Evolutionary conservation across 1,140 invertebrate species (phyloP).

Genomic region (Drosophila tristis): DNA sequence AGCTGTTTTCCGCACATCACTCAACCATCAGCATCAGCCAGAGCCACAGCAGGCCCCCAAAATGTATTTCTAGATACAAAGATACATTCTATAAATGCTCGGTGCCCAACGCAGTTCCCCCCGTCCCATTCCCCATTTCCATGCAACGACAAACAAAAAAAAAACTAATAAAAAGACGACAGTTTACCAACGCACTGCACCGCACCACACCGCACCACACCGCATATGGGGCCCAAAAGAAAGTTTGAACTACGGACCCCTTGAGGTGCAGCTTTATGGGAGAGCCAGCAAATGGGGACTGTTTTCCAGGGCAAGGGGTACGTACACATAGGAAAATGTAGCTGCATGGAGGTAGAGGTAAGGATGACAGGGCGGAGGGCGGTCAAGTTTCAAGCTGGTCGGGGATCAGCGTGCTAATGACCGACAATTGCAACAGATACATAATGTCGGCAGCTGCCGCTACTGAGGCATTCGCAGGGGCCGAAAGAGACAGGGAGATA

Average conservation of each 20-base stretch:
- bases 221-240: slow-evolving; percentile 30
- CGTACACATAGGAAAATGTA: not conserved
- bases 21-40: slow-evolving; percentile 44
- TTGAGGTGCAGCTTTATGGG: slow-evolving; percentile 17
- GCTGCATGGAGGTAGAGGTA: not conserved
- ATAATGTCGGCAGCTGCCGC: slow-evolving; percentile 36
- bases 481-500: not conserved
- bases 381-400: slow-evolving; percentile 40
- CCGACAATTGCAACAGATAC: slow-evolving; percentile 45
- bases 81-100: slow-evolving; percentile 33
- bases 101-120: slow-evolving; percentile 8
- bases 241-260: slow-evolving; percentile 47
- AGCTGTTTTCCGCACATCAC: slow-evolving; percentile 58
- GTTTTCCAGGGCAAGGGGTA: not conserved
- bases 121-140: no score
- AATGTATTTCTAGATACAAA: slow-evolving; percentile 32
- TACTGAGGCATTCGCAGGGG: slow-evolving; percentile 6
- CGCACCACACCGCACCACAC: not conserved
- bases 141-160: not conserved
- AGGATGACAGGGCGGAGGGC: slow-evolving; percentile 5
- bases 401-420: slow-evolving; percentile 55
- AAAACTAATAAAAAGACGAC: slow-evolving; percentile 48
- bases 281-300: no score
- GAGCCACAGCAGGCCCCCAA: slow-evolving; percentile 11
- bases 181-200: slow-evolving; percentile 47